These are phyloP conservation scores for Siderastrea radians DNA, from an alignment of 92 coral and sea anemone genomes.

Conservation along the genomic window DNA sequence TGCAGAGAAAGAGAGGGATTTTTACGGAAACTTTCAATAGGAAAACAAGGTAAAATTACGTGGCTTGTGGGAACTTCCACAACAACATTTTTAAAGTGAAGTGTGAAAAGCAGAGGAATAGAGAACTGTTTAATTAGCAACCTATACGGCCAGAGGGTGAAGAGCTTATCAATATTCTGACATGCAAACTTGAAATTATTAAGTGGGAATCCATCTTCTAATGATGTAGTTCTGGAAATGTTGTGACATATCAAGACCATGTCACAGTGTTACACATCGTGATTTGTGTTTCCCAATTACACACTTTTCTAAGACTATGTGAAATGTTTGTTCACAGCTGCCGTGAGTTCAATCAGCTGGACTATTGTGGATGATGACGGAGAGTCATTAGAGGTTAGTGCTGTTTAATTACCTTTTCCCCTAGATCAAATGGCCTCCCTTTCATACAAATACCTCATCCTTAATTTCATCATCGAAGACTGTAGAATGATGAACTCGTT, in stretches of 20 bases:
- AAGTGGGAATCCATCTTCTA: too few species aligned
- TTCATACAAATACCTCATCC: too few species aligned
- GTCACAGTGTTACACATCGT: too few species aligned
- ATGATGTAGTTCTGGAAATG: too few species aligned
- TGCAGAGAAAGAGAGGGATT: slow-evolving; percentile 84
- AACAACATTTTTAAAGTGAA: neutral
- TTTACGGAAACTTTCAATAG: slow-evolving; percentile 72
- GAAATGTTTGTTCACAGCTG: slow-evolving; percentile 39
- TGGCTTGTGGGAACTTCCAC: neutral
- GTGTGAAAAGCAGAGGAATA: neutral
- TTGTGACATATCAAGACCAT: too few species aligned
- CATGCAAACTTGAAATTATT: too few species aligned
- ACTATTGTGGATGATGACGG: slow-evolving; percentile 98
- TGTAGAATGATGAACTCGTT: too few species aligned
- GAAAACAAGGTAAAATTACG: slow-evolving; percentile 63
- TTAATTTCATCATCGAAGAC: too few species aligned
- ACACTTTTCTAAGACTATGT: neutral
- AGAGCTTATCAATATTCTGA: too few species aligned
- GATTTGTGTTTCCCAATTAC: neutral
- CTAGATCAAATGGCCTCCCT: too few species aligned
- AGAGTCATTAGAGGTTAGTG: slow-evolving; percentile 83
- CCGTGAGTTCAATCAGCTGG: slow-evolving; percentile 88
- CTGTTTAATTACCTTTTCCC: neutral
- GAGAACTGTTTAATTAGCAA: too few species aligned
- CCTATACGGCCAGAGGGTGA: too few species aligned